phyloP scores from a whole-genome alignment of 2,888 invertebrate species.

The Cryptocephalus primarius region DNA sequence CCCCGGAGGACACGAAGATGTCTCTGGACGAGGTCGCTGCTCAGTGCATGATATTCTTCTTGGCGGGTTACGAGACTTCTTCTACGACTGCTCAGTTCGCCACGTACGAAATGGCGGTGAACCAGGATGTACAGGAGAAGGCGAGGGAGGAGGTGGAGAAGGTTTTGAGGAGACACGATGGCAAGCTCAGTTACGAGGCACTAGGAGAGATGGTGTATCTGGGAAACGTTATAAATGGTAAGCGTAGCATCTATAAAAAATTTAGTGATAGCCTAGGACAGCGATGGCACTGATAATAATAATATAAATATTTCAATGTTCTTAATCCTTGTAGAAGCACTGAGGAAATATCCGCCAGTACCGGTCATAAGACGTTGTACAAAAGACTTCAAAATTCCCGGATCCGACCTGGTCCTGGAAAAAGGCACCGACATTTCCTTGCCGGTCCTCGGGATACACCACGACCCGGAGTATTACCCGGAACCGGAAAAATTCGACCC shows the following conservation, averaged over 20 bases:
- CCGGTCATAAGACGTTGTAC: constrained; percentile 16
- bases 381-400: constrained; percentile 24
- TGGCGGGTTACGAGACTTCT: constrained; percentile 19
- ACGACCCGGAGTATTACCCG: constrained; percentile 21
- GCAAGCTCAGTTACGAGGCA: constrained; percentile 15
- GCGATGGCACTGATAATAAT: too few species aligned
- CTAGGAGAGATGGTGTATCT: constrained; percentile 16
- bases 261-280: too few species aligned
- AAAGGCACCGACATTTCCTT: constrained; percentile 28
- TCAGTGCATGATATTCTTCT: constrained; percentile 16
- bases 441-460: constrained; percentile 20
- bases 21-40: constrained; percentile 4
- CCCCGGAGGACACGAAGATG: not conserved
- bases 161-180: constrained; percentile 12
- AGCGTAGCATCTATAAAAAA: too few species aligned
- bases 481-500: constrained; percentile 21
- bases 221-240: constrained; percentile 16
- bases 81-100: constrained; percentile 17
- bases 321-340: constrained; percentile 25
- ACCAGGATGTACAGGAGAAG: constrained; percentile 16
- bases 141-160: constrained; percentile 11
- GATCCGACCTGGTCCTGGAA: constrained; percentile 24
- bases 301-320: not conserved
- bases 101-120: constrained; percentile 15
- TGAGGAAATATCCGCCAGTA: constrained; percentile 30